Evolutionary conservation across 2,113 vertebrate genomes (phyloP).

Genomic region (Microtus ochrogaster): DNA sequence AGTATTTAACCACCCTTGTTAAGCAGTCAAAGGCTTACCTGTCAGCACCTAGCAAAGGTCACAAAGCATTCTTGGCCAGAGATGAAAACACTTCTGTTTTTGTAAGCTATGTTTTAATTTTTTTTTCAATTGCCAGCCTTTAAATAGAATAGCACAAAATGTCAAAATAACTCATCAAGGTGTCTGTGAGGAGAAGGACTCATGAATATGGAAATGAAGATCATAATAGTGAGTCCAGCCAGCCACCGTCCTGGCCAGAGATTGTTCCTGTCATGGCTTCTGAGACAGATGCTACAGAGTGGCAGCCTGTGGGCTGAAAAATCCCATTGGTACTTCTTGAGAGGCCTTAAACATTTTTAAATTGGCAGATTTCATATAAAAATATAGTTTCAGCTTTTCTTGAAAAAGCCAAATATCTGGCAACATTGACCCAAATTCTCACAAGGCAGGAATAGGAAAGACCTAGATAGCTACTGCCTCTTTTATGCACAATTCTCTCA

Average conservation of each 20-base stretch:
- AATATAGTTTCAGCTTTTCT: slow-evolving; percentile 59
- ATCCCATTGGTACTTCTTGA: not conserved
- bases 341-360: slow-evolving; percentile 58
- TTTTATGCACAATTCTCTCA: not conserved
- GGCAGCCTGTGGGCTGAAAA: slow-evolving; percentile 29
- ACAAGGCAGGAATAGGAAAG: slow-evolving; percentile 28
- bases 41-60: not conserved
- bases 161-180: slow-evolving; percentile 57
- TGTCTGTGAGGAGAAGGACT: slow-evolving; percentile 17
- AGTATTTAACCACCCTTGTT: not conserved
- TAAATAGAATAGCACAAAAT: slow-evolving; percentile 54
- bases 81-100: slow-evolving; percentile 46
- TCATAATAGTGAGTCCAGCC: not conserved
- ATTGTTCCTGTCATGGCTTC: not conserved
- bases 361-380: slow-evolving; percentile 59
- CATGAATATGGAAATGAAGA: slow-evolving; percentile 49
- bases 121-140: slow-evolving; percentile 12
- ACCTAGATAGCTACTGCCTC: slow-evolving; percentile 2
- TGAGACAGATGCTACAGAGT: slow-evolving; percentile 44
- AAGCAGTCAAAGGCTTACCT: not conserved
- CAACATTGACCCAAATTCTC: slow-evolving; percentile 70
- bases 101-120: not conserved
- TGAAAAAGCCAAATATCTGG: slow-evolving; percentile 65
- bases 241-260: not conserved
- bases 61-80: not conserved